Evolutionary conservation across 2,888 invertebrate genomes (phyloP).

Genomic region (Beris morrisii): DNA sequence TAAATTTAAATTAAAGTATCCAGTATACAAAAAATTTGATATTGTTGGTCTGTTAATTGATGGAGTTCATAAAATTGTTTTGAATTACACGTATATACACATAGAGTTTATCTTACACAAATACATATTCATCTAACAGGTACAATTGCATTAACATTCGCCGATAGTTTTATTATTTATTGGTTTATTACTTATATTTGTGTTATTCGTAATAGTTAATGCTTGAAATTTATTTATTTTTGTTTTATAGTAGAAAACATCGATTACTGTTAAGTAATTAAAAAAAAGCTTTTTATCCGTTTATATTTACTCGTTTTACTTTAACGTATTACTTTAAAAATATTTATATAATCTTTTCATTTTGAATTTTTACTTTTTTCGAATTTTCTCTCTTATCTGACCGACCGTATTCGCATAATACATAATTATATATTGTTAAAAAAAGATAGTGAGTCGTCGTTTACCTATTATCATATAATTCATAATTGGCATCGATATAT

Average conservation of each 20-base stretch:
- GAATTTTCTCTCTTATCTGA: neutral
- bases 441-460: no score
- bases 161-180: slow-evolving; percentile 27
- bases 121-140: slow-evolving; percentile 36
- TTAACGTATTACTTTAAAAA: neutral
- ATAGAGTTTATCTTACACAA: slow-evolving; percentile 12
- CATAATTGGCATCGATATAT: no score
- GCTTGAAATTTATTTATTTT: slow-evolving; percentile 14
- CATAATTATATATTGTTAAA: no score
- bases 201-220: neutral
- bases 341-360: neutral
- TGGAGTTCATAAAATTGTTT: no score
- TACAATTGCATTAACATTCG: slow-evolving; percentile 39
- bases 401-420: neutral
- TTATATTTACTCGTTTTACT: slow-evolving; percentile 4
- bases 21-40: no score
- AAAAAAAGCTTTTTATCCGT: slow-evolving; percentile 21
- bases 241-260: slow-evolving; percentile 33
- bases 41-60: no score
- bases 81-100: neutral
- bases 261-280: slow-evolving; percentile 18
- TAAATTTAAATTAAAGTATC: no score
- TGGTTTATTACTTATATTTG: neutral
- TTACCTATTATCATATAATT: no score
- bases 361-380: neutral